Conservation (phyloP, 2,888 invertebrate species). For the Coelinius sp. region DNA sequence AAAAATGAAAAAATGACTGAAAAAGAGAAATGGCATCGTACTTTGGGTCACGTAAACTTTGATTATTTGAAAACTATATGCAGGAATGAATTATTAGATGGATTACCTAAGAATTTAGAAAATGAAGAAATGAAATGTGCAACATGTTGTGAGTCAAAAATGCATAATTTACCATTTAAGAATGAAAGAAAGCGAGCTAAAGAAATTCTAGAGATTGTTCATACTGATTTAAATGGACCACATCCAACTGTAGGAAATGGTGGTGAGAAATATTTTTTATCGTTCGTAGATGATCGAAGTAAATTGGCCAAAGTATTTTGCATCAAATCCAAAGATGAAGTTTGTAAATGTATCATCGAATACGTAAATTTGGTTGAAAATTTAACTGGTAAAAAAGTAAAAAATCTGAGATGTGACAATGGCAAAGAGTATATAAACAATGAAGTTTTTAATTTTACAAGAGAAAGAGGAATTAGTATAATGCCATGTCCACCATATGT, state of each 20-base stretch:
- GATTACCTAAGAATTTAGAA: too few species aligned
- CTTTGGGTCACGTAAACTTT: conserved; percentile 40
- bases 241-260: conserved; percentile 38
- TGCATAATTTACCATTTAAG: conserved; percentile 44
- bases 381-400: conserved; percentile 28
- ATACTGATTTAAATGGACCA: conserved; percentile 22
- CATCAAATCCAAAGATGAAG: conserved; percentile 44
- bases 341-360: not conserved
- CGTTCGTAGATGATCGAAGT: conserved; percentile 48
- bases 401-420: conserved; percentile 36
- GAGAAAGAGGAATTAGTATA: conserved; percentile 34
- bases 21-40: conserved; percentile 40
- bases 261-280: conserved; percentile 48
- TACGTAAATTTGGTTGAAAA: conserved; percentile 31
- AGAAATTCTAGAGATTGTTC: conserved; percentile 44
- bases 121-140: not conserved
- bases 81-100: conserved; percentile 21
- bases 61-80: conserved; percentile 36
- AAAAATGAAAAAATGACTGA: conserved; percentile 30
- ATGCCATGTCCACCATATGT: conserved; percentile 43
- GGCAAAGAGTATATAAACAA: conserved; percentile 30
- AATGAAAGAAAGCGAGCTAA: conserved; percentile 46
- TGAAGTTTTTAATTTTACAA: conserved; percentile 16
- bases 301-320: conserved; percentile 43
- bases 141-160: too few species aligned